Base-by-base conservation (phyloP, 2,113 vertebrate species). In the Serilophus lunatus region DNA sequence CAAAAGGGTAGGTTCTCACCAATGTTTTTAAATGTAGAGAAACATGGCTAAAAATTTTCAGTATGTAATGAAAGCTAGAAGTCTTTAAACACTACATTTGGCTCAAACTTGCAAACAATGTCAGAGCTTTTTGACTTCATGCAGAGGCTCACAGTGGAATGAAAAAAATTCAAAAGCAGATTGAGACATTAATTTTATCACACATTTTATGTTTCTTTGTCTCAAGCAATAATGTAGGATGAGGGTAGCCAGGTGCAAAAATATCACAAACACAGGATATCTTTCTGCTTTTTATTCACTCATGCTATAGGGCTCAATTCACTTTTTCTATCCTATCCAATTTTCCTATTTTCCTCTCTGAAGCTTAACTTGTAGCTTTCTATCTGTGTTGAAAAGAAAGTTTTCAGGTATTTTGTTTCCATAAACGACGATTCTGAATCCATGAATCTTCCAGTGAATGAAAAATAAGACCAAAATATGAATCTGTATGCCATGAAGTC, bases 1-100 rank as follows among this genome's bases (percentile, higher is more conserved):
- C 47, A 95, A 94, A 90, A 84, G 47, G 42, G 54, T 69, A 63
- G 51, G 63, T 59, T 77, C 36, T 77, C 75, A 91, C 53, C 47
- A 33, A 81, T 75, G 45, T 71, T 96, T 78, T 66, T 54, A 91
- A 91, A 86, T 14, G 4, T 33, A 54, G 71, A 86, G 26, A 64
- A n/a, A 83, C 3, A 2, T 24, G 26, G 51, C 26, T 71, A 66
- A 59, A 66, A 31, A 13, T 51, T 66, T 74, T 47, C 20, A 59
- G 18, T 1, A 1, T 63, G 18, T 23, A 54, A 86, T 24, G 40
- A 69, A 69, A 77, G 9, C 16, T 38, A 57, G 33, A 42, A 88
- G 54, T 42, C 42, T 88, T 76, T 54, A 56, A 20, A 24, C 25
- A 86, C 20, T 35, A 17, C 1, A 2, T 75, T 77, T 61, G 9